These are phyloP conservation scores for Pseudococcus viburni DNA, from an alignment of 2,888 invertebrate genomes.

Conservation along the genomic window DNA sequence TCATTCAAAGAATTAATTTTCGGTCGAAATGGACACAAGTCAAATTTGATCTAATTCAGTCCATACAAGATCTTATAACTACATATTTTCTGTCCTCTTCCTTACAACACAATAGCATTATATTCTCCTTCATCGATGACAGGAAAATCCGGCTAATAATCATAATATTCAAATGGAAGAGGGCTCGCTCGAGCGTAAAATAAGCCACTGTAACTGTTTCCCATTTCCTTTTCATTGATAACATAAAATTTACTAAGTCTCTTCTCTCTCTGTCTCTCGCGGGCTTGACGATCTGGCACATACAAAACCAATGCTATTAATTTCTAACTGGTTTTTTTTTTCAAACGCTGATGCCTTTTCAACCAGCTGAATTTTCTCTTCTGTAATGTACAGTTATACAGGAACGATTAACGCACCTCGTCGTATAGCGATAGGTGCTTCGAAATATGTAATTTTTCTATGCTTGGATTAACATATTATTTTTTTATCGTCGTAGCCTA, in stretches of 20 bases:
- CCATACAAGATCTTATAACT: too few species aligned
- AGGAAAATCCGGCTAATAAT: background rate
- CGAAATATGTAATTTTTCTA: slow-evolving; percentile 22
- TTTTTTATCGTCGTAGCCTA: background rate
- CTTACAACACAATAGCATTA: background rate
- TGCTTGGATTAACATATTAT: slow-evolving; percentile 3
- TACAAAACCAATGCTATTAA: slow-evolving; percentile 31
- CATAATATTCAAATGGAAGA: slow-evolving; percentile 1
- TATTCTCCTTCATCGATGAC: background rate
- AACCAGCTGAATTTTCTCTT: slow-evolving; percentile 17
- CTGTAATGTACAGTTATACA: slow-evolving; percentile 1
- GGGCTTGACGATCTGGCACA: background rate
- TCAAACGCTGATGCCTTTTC: background rate
- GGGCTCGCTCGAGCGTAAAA: background rate
- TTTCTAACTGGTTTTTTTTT: slow-evolving; percentile 18
- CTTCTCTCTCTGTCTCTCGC: background rate
- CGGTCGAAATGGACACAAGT: too few species aligned
- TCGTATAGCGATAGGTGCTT: slow-evolving; percentile 3
- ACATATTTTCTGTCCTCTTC: too few species aligned
- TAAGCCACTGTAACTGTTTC: slow-evolving; percentile 20
- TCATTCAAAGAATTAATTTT: too few species aligned
- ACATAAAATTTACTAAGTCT: background rate
- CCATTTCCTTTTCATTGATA: slow-evolving; percentile 33
- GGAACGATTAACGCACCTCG: slow-evolving; percentile 8
- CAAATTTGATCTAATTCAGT: too few species aligned